phyloP scores from a whole-genome alignment of 2,888 invertebrate genomes.

The Morinoia aosen region DNA sequence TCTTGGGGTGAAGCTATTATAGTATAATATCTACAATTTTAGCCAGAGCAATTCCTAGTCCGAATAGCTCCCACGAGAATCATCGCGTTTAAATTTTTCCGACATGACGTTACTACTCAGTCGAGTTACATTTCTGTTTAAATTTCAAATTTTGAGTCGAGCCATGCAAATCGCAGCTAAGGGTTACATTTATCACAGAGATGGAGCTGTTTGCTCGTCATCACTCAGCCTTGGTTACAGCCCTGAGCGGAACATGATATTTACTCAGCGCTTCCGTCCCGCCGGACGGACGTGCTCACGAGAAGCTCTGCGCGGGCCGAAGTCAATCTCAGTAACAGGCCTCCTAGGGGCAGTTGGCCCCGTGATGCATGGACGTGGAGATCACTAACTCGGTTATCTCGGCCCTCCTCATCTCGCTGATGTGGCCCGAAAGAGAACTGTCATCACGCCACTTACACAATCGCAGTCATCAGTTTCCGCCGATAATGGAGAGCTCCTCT shows the following conservation, averaged over 20 bases:
- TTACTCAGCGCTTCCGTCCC: background rate
- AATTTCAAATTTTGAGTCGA: background rate
- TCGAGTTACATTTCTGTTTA: background rate
- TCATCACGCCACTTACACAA: conserved; percentile 22
- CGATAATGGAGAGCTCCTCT: background rate
- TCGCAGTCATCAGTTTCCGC: conserved; percentile 7
- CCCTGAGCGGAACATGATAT: background rate
- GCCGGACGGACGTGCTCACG: background rate
- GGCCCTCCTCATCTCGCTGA: conserved; percentile 38
- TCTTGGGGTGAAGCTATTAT: background rate
- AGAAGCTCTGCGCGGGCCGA: background rate
- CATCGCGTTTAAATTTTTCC: background rate
- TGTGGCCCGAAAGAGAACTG: background rate
- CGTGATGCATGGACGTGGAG: conserved; percentile 12
- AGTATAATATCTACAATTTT: background rate
- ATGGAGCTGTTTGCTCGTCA: background rate
- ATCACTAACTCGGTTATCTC: conserved; percentile 7
- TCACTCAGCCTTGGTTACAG: background rate
- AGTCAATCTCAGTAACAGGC: conserved; percentile 49
- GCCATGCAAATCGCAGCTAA: background rate
- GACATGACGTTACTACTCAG: background rate
- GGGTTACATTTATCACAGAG: background rate
- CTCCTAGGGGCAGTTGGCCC: conserved; percentile 46
- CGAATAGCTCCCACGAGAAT: background rate
- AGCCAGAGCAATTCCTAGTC: background rate